Evolutionary conservation across 30 jellyfish, hydroid and myxozoan species (phyloP).

Genomic region (Sanderia malayensis): DNA sequence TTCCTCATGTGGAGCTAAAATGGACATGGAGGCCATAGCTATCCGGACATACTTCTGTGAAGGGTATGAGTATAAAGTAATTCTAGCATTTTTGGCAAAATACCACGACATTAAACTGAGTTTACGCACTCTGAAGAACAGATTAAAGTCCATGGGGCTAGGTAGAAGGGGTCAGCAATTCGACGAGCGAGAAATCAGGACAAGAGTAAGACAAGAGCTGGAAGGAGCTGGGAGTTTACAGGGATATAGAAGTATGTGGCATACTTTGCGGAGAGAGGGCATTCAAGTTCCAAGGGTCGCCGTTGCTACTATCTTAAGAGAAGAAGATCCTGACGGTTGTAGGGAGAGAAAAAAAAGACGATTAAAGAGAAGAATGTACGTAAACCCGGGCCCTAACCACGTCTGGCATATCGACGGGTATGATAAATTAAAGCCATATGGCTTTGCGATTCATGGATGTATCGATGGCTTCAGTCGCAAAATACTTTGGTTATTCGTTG

Average conservation of each 20-base stretch:
- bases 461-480: conserved; percentile 63
- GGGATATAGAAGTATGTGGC: background rate
- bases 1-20: background rate
- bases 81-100: background rate
- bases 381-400: background rate
- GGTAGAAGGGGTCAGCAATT: background rate
- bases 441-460: conserved; percentile 73
- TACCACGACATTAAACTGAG: background rate
- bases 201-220: background rate
- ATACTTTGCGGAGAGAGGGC: background rate
- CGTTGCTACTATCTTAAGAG: background rate
- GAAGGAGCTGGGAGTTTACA: background rate
- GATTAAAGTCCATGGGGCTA: background rate
- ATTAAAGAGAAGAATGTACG: background rate
- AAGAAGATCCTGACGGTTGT: background rate
- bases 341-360: background rate
- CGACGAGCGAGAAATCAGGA: background rate
- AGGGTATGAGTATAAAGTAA: background rate
- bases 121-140: background rate
- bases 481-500: conserved; percentile 51
- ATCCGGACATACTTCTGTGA: background rate
- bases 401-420: background rate
- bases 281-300: background rate
- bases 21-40: background rate
- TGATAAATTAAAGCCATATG: conserved; percentile 1